Conservation (phyloP, 37 sponge, comb jelly and placozoan genomes). For the Cladorhizidae sp. region DNA sequence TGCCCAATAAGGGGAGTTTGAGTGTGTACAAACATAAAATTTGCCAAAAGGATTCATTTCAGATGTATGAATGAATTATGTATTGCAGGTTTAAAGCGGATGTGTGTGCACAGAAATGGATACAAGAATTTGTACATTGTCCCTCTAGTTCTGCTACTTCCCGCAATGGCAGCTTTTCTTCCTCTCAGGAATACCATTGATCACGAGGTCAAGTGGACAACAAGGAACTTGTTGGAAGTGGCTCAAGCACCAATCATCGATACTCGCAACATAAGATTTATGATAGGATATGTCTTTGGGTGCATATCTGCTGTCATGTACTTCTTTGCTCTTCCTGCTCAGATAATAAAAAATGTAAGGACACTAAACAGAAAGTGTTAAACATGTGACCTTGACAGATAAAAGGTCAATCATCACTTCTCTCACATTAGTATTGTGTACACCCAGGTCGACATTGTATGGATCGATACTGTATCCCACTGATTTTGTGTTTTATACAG, state of each 20-base stretch:
- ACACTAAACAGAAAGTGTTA: not conserved
- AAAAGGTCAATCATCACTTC: not conserved
- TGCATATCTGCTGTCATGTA: slow-evolving; percentile 60
- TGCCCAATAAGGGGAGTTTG: no score
- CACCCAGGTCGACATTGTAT: no score
- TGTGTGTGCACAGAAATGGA: not conserved
- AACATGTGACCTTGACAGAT: not conserved
- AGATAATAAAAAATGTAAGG: slow-evolving; percentile 72
- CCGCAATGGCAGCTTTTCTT: not conserved
- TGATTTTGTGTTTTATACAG: no score
- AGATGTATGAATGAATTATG: no score
- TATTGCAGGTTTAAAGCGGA: not conserved
- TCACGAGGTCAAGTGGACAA: not conserved
- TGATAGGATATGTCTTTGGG: slow-evolving; percentile 61
- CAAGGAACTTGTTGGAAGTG: not conserved
- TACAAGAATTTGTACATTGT: not conserved
- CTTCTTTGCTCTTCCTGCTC: slow-evolving; percentile 46
- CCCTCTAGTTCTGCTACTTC: not conserved
- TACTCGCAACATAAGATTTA: not conserved
- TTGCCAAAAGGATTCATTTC: no score
- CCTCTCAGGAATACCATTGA: not conserved
- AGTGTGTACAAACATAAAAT: no score
- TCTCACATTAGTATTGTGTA: no score
- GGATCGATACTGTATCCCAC: no score
- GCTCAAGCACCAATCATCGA: not conserved